These are phyloP conservation scores for Troides helena DNA, from an alignment of 2,888 invertebrate genomes.

Conservation along the genomic window DNA sequence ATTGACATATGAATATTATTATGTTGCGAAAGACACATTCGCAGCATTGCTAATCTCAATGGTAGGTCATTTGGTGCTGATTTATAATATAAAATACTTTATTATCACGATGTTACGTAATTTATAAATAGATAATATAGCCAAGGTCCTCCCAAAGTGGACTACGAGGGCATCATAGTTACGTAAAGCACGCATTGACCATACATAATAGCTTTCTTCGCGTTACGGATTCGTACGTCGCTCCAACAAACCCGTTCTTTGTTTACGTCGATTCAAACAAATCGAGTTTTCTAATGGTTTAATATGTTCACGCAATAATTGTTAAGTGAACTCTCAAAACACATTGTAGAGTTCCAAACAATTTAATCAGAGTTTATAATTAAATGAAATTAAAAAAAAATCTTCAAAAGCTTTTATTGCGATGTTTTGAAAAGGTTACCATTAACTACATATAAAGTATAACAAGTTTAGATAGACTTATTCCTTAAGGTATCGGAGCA, in stretches of 20 bases:
- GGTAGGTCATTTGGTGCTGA: too few species aligned
- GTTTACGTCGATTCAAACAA: slow-evolving; percentile 5
- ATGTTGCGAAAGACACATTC: too few species aligned
- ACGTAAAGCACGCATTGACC: slow-evolving; percentile 30
- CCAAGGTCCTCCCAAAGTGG: slow-evolving; percentile 39
- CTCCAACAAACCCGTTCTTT: slow-evolving; percentile 20
- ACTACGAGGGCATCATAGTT: slow-evolving; percentile 37
- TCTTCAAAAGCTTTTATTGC: too few species aligned
- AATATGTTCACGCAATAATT: slow-evolving; percentile 19
- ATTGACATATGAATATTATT: too few species aligned
- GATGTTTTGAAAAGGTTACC: too few species aligned
- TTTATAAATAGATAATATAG: slow-evolving; percentile 26
- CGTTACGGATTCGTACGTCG: slow-evolving; percentile 17
- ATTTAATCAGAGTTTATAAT: not conserved
- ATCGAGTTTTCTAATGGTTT: slow-evolving; percentile 20
- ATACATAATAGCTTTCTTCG: slow-evolving; percentile 28
- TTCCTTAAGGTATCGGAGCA: too few species aligned
- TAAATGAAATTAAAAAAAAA: not conserved
- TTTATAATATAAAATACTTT: too few species aligned
- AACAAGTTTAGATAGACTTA: too few species aligned
- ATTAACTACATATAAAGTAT: too few species aligned
- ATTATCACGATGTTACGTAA: slow-evolving; percentile 9
- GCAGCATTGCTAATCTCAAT: too few species aligned
- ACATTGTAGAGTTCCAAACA: not conserved
- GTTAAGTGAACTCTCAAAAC: not conserved